A percentile compares a stretch with the other conserved stretches of the same genome.
Conservation (phyloP, 2,113 vertebrate species). For the Ophiodon elongatus region DNA sequence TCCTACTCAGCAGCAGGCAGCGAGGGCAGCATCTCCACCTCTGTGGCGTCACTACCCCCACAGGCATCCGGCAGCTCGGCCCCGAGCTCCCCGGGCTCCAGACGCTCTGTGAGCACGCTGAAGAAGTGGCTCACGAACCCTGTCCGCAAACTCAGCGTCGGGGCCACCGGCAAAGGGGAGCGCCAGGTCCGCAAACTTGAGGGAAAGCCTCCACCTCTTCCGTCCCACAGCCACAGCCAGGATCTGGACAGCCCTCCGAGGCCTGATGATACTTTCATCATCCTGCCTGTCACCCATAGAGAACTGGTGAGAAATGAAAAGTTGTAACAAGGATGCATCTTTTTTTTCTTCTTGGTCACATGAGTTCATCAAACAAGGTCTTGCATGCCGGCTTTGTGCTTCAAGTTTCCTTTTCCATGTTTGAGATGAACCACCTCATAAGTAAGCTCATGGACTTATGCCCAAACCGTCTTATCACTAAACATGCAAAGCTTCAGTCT, state of each 20-base stretch:
- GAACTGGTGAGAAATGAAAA: slow-evolving; percentile 79
- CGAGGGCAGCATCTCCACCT: slow-evolving; percentile 92
- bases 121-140: slow-evolving; percentile 92
- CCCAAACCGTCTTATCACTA: slow-evolving; percentile 2
- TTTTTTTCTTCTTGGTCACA: neutral
- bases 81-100: slow-evolving; percentile 89
- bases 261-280: slow-evolving; percentile 71
- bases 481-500: slow-evolving; percentile 41
- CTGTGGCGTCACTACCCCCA: slow-evolving; percentile 88
- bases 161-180: slow-evolving; percentile 81
- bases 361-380: slow-evolving; percentile 22
- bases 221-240: slow-evolving; percentile 77
- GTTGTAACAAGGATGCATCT: neutral
- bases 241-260: slow-evolving; percentile 79
- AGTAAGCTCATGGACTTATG: slow-evolving; percentile 44
- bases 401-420: neutral
- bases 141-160: slow-evolving; percentile 87
- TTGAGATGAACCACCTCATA: slow-evolving; percentile 29
- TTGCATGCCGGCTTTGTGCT: neutral
- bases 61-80: slow-evolving; percentile 89
- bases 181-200: slow-evolving; percentile 83
- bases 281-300: slow-evolving; percentile 77
- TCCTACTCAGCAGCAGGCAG: slow-evolving; percentile 92
- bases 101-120: slow-evolving; percentile 88
- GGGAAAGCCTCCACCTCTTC: slow-evolving; percentile 76